Percentiles rank a stretch among this genome's conserved stretches.
Conservation (phyloP, 2,888 invertebrate species). For the Odontomyia ornata region DNA sequence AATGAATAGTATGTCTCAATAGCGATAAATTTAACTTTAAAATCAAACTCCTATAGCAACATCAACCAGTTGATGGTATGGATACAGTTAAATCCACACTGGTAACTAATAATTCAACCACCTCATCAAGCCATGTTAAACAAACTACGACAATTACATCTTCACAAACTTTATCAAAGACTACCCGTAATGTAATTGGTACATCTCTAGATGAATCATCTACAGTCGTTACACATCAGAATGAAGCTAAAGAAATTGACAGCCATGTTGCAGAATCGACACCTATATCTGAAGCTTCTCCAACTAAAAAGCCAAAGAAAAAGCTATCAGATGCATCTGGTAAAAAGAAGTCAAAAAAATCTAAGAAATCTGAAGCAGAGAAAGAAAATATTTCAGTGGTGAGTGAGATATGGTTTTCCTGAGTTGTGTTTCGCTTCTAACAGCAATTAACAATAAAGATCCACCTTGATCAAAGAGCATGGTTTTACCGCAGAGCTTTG, state of each 20-base stretch:
- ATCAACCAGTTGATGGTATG: background rate
- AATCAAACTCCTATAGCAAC: background rate
- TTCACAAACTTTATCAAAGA: background rate
- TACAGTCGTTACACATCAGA: background rate
- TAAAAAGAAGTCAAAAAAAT: slow-evolving; percentile 72
- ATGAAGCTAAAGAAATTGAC: background rate
- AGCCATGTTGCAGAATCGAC: background rate
- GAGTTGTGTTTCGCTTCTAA: too few species aligned
- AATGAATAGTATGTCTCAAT: background rate
- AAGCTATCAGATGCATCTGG: slow-evolving; percentile 27
- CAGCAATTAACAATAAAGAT: too few species aligned
- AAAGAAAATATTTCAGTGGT: slow-evolving; percentile 76
- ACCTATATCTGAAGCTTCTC: background rate
- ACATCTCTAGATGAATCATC: slow-evolving; percentile 8
- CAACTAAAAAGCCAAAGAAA: slow-evolving; percentile 30
- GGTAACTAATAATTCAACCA: background rate
- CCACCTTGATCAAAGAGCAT: too few species aligned
- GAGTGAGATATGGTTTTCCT: too few species aligned
- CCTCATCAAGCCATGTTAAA: background rate
- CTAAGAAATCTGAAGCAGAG: slow-evolving; percentile 69
- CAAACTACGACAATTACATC: background rate
- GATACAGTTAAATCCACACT: background rate
- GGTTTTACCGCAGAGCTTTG: too few species aligned
- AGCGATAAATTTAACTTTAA: background rate
- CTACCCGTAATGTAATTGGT: slow-evolving; percentile 2